Evolutionary conservation across 37 sponge, comb jelly and placozoan species (phyloP), one percentile per base, ranked within the genome.

Genomic region (Ianthella basta): DNA sequence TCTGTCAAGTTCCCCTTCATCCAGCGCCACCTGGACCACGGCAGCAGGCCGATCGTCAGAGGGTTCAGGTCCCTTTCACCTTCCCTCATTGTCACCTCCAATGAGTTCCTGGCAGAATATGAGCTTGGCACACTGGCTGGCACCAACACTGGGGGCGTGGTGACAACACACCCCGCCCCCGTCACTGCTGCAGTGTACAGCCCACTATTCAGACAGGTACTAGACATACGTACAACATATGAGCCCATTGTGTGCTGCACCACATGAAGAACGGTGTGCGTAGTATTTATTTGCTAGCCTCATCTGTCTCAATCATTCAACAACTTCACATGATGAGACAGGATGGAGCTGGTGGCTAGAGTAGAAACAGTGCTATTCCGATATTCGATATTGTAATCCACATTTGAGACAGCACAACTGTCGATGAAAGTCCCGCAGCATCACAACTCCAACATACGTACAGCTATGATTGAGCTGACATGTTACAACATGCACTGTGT

Each of bases 1-100:
- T 68, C 79, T 0, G 84, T 97, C 40, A 93, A 88, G 85, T 92
- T 97, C 84, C 97, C 97, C n/a, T 89, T 93, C 77, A 80, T 89
- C 23, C 92, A 92, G 56, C 91, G 94, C 6, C 86, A 75, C 0
- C 98, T 94, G 18, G 98, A 97, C 65, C 94, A 87, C 70, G 91
- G 92, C 0, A 75, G 90, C 16, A 75, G 72, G 25, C 80, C 83
- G 33, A 72, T 95, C n/a, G 41, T 60, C 70, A 60, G 59, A 16
- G 80, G 80, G 72, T 80, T 86, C 65, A 70, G 40, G 53, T 39
- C 54, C 55, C 55, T 82, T 70, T 5, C 56, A 0, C 80, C 84
- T 59, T 59, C 81, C 16, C 83, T 97, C 41, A 57, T 83, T 0
- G 80, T 95, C 30, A 72, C 86, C 59, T 92, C 91, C 56, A 97